Percentiles rank a stretch among this genome's conserved stretches.
These are phyloP conservation scores for Eurytemora carolleeae DNA, from an alignment of 1,140 invertebrate genomes.

Conservation along the genomic window DNA sequence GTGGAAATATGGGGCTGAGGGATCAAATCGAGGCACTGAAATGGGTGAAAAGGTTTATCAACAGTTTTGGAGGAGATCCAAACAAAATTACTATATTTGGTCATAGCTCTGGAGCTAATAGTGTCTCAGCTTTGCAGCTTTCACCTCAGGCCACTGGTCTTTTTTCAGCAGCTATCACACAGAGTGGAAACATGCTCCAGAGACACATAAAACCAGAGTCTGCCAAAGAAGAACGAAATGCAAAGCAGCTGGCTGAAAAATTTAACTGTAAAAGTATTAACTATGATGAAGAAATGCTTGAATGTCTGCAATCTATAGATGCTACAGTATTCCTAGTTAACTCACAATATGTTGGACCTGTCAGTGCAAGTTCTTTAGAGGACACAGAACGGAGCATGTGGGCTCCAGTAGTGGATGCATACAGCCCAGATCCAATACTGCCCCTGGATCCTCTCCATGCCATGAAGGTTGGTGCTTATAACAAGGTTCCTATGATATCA, in stretches of 20 bases:
- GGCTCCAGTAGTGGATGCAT: background rate
- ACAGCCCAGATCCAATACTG: background rate
- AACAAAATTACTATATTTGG: constrained; percentile 36
- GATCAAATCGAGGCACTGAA: constrained; percentile 33
- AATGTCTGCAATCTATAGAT: too few relatives aligned
- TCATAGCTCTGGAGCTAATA: constrained; percentile 37
- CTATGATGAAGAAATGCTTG: background rate
- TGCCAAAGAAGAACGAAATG: background rate
- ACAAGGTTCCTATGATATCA: background rate
- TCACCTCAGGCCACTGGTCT: constrained; percentile 58
- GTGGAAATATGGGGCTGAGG: constrained; percentile 29
- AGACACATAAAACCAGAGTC: background rate
- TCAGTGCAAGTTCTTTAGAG: too few relatives aligned
- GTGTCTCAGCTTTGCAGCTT: constrained; percentile 57
- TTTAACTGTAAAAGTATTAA: background rate
- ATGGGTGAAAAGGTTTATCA: constrained; percentile 31
- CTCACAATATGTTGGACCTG: too few relatives aligned
- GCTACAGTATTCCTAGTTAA: too few relatives aligned
- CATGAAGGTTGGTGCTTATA: background rate
- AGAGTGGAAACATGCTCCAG: background rate
- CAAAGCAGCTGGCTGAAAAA: background rate
- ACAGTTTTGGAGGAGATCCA: constrained; percentile 36
- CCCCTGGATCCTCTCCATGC: background rate
- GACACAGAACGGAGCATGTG: background rate
- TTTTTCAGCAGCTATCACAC: background rate